phyloP scores from a whole-genome alignment of 2,888 invertebrate species.

The Nymphalis c-album region DNA sequence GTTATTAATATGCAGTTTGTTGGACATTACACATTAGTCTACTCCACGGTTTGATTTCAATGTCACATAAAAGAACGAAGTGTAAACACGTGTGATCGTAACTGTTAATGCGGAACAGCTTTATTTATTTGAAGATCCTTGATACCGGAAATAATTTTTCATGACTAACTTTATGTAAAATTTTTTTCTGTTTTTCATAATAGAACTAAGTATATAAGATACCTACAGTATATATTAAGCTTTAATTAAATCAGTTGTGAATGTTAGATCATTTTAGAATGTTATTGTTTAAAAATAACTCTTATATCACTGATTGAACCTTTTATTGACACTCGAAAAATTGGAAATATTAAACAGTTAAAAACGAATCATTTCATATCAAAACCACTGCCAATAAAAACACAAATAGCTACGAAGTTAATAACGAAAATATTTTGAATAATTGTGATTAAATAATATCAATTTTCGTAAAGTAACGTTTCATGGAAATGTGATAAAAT shows the following conservation, averaged over 20 bases:
- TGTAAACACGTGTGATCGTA: slow-evolving; percentile 22
- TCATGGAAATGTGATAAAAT: slow-evolving; percentile 26
- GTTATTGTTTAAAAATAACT: slow-evolving; percentile 6
- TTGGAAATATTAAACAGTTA: neutral
- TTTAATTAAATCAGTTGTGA: neutral
- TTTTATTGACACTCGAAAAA: slow-evolving; percentile 3
- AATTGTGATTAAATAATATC: slow-evolving; percentile 19
- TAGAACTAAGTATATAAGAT: neutral
- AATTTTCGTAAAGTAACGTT: slow-evolving; percentile 22
- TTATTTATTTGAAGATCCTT: slow-evolving; percentile 29
- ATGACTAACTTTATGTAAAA: neutral
- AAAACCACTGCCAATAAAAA: slow-evolving; percentile 13
- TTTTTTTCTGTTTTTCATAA: neutral
- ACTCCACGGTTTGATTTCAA: slow-evolving; percentile 24
- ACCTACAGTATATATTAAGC: neutral
- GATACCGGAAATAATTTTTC: slow-evolving; percentile 19
- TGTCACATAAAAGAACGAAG: slow-evolving; percentile 22
- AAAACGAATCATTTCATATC: slow-evolving; percentile 10
- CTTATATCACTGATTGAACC: neutral
- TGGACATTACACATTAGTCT: slow-evolving; percentile 17
- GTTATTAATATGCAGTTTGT: slow-evolving; percentile 14
- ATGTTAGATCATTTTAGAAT: too few relatives aligned
- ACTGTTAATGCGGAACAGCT: slow-evolving; percentile 23
- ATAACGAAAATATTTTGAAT: slow-evolving; percentile 17
- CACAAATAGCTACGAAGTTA: slow-evolving; percentile 10